Percentiles rank a stretch among this genome's conserved stretches.
phyloP scores from a whole-genome alignment of 30 jellyfish, hydroid and myxozoan genomes.

The Pseudorhiza aurosa region DNA sequence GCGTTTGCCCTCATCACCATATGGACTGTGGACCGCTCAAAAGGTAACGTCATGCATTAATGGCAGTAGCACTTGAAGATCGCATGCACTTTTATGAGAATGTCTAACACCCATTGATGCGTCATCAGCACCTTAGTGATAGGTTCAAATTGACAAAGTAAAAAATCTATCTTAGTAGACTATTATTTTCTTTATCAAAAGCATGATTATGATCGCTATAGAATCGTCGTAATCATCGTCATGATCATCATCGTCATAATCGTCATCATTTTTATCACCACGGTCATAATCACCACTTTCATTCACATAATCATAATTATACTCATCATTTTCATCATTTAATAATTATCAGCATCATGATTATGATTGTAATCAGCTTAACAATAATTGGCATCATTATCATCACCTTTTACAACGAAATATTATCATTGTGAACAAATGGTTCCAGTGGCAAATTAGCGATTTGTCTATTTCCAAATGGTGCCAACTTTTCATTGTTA shows the following conservation, averaged over 20 bases:
- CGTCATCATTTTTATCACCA: background rate
- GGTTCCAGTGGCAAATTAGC: no score
- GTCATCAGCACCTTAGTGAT: no score
- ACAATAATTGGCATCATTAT: background rate
- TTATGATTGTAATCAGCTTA: background rate
- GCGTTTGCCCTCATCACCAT: constrained; percentile 41
- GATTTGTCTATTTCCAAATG: no score
- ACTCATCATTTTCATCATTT: background rate
- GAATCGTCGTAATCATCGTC: background rate
- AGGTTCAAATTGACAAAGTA: no score
- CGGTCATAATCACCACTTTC: background rate
- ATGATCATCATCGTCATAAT: background rate
- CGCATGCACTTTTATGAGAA: no score
- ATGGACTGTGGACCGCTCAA: constrained; percentile 27
- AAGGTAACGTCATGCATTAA: background rate
- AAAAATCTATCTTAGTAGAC: no score
- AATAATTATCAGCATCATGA: background rate
- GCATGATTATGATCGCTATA: background rate
- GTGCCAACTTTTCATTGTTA: no score
- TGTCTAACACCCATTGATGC: no score
- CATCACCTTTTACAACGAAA: background rate
- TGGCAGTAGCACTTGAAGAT: background rate
- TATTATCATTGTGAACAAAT: no score
- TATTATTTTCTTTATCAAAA: no score
- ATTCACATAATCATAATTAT: background rate